Conservation (phyloP, 2,888 invertebrate genomes). For the Drosophila mimetica region DNA sequence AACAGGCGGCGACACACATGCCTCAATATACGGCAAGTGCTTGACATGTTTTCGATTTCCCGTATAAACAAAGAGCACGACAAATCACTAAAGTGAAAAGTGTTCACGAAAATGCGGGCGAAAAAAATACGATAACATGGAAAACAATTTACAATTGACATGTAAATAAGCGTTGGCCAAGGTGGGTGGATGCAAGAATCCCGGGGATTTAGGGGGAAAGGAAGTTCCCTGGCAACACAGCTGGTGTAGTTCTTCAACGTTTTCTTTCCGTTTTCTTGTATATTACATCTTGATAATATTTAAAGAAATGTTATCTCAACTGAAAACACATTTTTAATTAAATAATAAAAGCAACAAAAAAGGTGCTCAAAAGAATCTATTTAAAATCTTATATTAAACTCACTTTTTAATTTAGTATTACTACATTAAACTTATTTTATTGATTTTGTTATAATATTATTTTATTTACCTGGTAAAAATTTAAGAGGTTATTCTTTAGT, state of each 20-base stretch:
- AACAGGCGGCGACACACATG: slow-evolving; percentile 32
- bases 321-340: too few species aligned
- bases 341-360: too few species aligned
- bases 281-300: neutral
- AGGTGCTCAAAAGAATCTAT: too few species aligned
- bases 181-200: too few species aligned
- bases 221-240: slow-evolving; percentile 49
- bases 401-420: too few species aligned
- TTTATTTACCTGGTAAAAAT: too few species aligned
- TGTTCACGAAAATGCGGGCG: slow-evolving; percentile 48
- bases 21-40: slow-evolving; percentile 55
- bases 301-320: too few species aligned
- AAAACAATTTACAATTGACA: slow-evolving; percentile 78
- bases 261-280: neutral
- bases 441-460: too few species aligned
- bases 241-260: neutral
- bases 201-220: neutral
- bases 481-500: too few species aligned
- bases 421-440: too few species aligned
- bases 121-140: slow-evolving; percentile 59
- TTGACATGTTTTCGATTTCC: slow-evolving; percentile 70
- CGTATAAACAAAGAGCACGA: slow-evolving; percentile 45
- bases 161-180: slow-evolving; percentile 56
- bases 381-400: too few species aligned
- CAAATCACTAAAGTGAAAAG: slow-evolving; percentile 72